Evolutionary conservation across 2,797 vertebrate genomes (phyloP).

Genomic region (Molossus alvarezi): DNA sequence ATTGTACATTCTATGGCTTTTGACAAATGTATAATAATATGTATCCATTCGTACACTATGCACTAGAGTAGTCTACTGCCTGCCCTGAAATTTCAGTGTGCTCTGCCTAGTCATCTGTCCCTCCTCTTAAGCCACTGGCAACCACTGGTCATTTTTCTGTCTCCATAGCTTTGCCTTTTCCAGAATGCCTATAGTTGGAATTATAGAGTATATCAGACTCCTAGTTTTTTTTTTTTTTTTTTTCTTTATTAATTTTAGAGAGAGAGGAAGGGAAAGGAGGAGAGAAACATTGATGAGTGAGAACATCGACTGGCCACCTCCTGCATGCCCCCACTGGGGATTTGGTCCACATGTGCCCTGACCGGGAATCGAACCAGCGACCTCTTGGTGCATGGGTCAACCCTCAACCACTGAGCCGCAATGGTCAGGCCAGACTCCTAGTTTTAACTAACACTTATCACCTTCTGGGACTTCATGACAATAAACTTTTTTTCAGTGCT

Average conservation of each 20-base stretch:
- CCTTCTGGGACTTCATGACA: neutral
- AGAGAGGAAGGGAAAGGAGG: no score
- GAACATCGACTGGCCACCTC: no score
- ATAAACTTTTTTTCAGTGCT: neutral
- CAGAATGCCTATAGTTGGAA: neutral
- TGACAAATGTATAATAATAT: neutral
- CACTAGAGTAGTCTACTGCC: neutral
- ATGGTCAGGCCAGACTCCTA: neutral
- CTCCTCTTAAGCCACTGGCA: neutral
- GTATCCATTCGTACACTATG: neutral
- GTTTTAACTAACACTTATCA: slow-evolving; percentile 39
- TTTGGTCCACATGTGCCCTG: no score
- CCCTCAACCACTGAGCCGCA: no score
- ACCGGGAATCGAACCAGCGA: no score
- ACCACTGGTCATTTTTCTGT: neutral
- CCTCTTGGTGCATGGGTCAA: no score
- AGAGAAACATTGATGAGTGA: no score
- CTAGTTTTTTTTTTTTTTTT: neutral
- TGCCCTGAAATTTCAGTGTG: neutral
- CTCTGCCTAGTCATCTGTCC: neutral
- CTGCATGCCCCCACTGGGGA: no score
- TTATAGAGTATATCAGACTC: neutral
- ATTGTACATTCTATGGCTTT: neutral
- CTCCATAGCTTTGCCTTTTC: neutral
- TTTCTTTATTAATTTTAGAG: no score